Conservation (phyloP, 2,888 invertebrate species). For the Megaustenia siamemsis region DNA sequence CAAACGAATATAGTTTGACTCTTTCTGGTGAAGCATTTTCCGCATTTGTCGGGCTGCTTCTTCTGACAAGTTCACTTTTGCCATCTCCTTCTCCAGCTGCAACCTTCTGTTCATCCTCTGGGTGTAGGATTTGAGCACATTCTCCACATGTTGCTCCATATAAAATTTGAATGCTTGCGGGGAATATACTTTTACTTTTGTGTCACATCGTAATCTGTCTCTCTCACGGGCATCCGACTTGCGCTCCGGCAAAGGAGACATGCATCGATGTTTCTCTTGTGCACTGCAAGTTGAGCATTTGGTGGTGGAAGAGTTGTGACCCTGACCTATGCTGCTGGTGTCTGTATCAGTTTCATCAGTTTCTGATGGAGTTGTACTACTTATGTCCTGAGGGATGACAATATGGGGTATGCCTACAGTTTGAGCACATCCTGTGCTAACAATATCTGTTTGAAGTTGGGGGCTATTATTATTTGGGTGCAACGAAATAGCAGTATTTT, state of each 20-base stretch:
- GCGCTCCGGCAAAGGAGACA: slow-evolving; percentile 94
- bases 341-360: slow-evolving; percentile 69
- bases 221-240: slow-evolving; percentile 90
- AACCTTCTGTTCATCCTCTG: slow-evolving; percentile 92
- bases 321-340: slow-evolving; percentile 54
- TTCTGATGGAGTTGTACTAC: slow-evolving; percentile 44
- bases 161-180: slow-evolving; percentile 98
- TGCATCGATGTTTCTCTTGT: slow-evolving; percentile 73
- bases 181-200: slow-evolving; percentile 91
- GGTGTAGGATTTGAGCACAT: slow-evolving; percentile 95
- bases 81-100: slow-evolving; percentile 98
- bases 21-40: slow-evolving; percentile 97
- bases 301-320: slow-evolving; percentile 60
- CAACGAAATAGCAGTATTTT: slow-evolving; percentile 14
- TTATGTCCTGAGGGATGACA: slow-evolving; percentile 26
- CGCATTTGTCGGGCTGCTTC: slow-evolving; percentile 85
- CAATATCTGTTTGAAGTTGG: slow-evolving; percentile 52
- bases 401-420: slow-evolving; percentile 6
- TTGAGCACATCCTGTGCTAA: background rate
- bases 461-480: slow-evolving; percentile 34
- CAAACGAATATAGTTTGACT: slow-evolving; percentile 97
- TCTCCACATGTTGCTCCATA: slow-evolving; percentile 99
- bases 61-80: slow-evolving; percentile 86
- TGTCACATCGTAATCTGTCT: slow-evolving; percentile 91
- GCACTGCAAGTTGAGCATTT: slow-evolving; percentile 47